Conservation (phyloP, 2,797 vertebrate genomes). For the Uromys caudimaculatus region DNA sequence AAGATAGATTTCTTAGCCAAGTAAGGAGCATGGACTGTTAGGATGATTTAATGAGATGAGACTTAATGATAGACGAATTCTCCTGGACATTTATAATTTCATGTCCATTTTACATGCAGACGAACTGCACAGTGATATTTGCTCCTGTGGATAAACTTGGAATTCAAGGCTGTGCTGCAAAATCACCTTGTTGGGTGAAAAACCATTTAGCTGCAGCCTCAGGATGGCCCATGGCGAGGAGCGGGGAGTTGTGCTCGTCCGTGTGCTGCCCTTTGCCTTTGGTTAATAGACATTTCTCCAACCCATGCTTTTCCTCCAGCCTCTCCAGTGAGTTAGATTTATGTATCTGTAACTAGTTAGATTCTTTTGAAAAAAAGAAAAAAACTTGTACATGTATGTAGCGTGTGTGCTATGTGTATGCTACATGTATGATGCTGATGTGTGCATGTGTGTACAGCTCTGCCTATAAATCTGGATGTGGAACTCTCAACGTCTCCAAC, state of each 20-base stretch:
- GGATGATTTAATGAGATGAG: neutral
- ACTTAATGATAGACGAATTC: neutral
- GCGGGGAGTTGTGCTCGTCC: neutral
- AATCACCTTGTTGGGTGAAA: neutral
- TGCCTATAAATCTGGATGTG: too few relatives aligned
- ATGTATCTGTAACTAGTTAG: neutral
- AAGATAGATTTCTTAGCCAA: neutral
- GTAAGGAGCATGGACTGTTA: neutral
- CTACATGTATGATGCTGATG: neutral
- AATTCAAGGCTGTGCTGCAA: neutral
- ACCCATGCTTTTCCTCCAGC: neutral
- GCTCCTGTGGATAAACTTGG: neutral
- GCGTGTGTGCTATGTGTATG: neutral
- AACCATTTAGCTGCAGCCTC: neutral
- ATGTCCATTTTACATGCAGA: neutral
- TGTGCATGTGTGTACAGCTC: neutral
- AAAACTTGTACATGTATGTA: neutral
- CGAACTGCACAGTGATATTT: constrained; percentile 2
- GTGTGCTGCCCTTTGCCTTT: too few relatives aligned
- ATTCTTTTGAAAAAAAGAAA: neutral
- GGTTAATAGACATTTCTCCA: neutral
- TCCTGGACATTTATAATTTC: neutral
- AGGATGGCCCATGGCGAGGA: neutral
- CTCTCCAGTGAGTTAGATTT: neutral
- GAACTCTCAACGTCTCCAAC: too few relatives aligned